Percentiles rank a stretch among this genome's conserved stretches.
phyloP scores from a whole-genome alignment of 2,888 invertebrate genomes.

The Tiphia femorata region DNA sequence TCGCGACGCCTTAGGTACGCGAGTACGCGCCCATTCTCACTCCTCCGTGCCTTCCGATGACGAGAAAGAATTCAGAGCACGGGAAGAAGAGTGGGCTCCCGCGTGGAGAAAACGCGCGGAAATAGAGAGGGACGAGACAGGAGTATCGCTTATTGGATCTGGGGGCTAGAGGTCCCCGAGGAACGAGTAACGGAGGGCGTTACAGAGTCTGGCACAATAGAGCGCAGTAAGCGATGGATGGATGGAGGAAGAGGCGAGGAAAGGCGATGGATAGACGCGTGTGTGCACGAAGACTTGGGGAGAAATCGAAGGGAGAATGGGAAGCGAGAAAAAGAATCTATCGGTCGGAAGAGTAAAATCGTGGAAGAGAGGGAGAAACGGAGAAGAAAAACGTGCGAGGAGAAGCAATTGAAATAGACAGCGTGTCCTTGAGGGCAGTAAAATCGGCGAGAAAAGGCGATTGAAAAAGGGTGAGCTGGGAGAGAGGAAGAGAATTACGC shows the following conservation, averaged over 20 bases:
- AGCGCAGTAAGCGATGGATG: constrained; percentile 7
- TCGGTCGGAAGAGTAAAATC: not conserved
- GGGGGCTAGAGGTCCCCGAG: constrained; percentile 26
- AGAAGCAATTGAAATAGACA: not conserved
- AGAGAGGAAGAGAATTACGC: not conserved
- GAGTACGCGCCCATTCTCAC: no score
- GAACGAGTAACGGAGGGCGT: constrained; percentile 25
- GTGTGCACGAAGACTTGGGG: no score
- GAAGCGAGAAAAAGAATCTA: not conserved
- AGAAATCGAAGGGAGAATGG: not conserved
- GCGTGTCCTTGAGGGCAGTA: no score
- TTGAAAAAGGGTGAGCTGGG: not conserved
- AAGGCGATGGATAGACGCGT: constrained; percentile 14
- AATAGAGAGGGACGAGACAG: not conserved
- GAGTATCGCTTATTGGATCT: constrained; percentile 37
- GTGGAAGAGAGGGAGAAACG: not conserved
- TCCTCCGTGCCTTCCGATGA: no score
- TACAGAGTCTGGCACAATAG: constrained; percentile 21
- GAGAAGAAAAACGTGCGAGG: not conserved
- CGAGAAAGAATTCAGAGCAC: not conserved
- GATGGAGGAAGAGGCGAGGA: constrained; percentile 10
- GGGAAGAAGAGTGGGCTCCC: not conserved
- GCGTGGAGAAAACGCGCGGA: not conserved
- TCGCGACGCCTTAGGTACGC: no score
- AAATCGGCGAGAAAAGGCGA: not conserved